Base-by-base conservation (phyloP, 2,888 invertebrate genomes). In the Esperia sulphurella region DNA sequence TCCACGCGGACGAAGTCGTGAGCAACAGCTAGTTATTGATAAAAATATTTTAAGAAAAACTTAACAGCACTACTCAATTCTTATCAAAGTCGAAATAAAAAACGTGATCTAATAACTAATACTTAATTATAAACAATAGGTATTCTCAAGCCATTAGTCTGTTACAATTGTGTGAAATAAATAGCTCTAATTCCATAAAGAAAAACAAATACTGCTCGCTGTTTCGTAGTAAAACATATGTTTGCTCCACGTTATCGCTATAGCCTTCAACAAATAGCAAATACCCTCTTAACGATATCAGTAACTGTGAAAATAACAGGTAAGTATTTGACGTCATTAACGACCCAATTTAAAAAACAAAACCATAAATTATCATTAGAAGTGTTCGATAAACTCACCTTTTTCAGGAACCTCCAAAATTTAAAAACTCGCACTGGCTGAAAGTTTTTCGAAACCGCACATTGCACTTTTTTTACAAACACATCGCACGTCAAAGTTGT, bases 331-430 rank as follows among this genome's bases (percentile, higher is more conserved):
- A 35, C 44, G 37, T 44, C 44, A 37, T 9, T 12, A 31, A 31
- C 10, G 39, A 44, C 35, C 31, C 28, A 33, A 39, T 39, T 35
- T 44, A 44, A 43, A 28, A 13, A 39, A 28, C 28, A 42, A 43
- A 31, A 43, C 6, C 21, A n/a, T 8, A 14, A 10, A 43, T 8
- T 33, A 3, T 14, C 13, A 33, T 21, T 21, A 2, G 21, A 21
- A 21, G 5, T n/a, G n/a, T n/a, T n/a, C n/a, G n/a, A n/a, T 43
- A 13, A 47, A n/a, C 41, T 52, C 43, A 55, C 55, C 53, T 46
- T 28, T 47, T 49, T 48, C 39, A n/a, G 33, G 14, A 45, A 31
- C 50, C 55, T 60, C 61, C 54, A 55, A 59, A n/a, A 51, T 65
- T 59, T 51, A 52, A 46, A 59, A 51, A 62, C 61, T 59, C 43